Conservation (phyloP, 2,797 vertebrate genomes). For the Sebastolobus altivelis region DNA sequence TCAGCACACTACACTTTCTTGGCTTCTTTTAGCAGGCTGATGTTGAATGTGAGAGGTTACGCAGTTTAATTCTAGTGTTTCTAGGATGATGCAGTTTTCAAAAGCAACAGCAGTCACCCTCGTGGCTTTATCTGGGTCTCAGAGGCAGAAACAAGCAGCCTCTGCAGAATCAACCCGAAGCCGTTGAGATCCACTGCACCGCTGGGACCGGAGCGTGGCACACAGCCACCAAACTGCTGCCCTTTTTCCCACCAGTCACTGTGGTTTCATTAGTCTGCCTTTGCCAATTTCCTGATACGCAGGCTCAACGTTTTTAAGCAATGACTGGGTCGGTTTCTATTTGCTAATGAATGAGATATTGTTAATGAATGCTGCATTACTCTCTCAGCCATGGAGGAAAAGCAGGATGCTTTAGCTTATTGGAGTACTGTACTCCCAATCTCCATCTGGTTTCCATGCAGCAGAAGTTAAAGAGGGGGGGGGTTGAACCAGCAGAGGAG, state of each 20-base stretch:
- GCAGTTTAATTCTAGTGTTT: slow-evolving; percentile 25
- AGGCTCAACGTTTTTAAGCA: slow-evolving; percentile 37
- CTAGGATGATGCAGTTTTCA: slow-evolving; percentile 36
- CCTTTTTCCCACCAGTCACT: slow-evolving; percentile 64
- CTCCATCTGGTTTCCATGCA: slow-evolving; percentile 67
- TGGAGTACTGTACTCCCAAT: slow-evolving; percentile 57
- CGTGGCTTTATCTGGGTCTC: slow-evolving; percentile 29
- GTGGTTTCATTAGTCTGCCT: slow-evolving; percentile 61
- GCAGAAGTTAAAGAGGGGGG: slow-evolving; percentile 28
- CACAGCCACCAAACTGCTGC: slow-evolving; percentile 55
- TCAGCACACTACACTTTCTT: slow-evolving; percentile 18
- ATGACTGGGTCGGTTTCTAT: slow-evolving; percentile 51
- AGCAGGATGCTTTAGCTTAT: slow-evolving; percentile 49
- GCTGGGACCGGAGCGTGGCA: slow-evolving; percentile 58
- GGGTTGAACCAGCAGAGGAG: slow-evolving; percentile 25
- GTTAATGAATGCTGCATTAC: slow-evolving; percentile 63
- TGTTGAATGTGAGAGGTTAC: slow-evolving; percentile 36
- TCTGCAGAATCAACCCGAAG: slow-evolving; percentile 52
- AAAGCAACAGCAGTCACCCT: slow-evolving; percentile 26
- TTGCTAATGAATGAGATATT: slow-evolving; percentile 68
- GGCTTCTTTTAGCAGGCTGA: slow-evolving; percentile 39
- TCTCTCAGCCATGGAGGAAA: slow-evolving; percentile 55
- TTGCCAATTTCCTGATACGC: slow-evolving; percentile 69
- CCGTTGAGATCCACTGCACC: slow-evolving; percentile 49
- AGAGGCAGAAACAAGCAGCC: slow-evolving; percentile 53